phyloP scores from a whole-genome alignment of 2,888 invertebrate genomes.

The Campoplex capitator region DNA sequence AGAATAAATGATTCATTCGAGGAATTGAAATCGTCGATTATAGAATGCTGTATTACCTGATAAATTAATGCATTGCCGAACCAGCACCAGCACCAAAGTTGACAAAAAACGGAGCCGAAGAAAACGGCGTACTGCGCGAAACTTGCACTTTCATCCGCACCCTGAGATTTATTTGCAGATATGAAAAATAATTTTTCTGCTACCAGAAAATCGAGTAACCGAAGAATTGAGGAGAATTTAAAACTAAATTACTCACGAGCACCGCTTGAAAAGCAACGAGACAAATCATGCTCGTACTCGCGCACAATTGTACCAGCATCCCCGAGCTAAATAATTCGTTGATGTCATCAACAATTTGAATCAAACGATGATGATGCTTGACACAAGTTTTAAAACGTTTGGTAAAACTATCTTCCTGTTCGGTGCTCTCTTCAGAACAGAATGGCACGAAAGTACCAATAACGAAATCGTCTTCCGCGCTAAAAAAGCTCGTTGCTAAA shows the following conservation, averaged over 20 bases:
- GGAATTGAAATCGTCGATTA: neutral
- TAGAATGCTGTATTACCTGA: constrained; percentile 68
- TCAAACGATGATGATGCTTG: constrained; percentile 74
- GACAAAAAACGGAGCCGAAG: constrained; percentile 74
- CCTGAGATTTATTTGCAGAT: constrained; percentile 62
- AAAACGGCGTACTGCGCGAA: constrained; percentile 74
- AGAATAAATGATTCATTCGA: neutral
- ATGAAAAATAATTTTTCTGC: too few relatives aligned
- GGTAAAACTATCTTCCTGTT: constrained; percentile 59
- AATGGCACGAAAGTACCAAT: constrained; percentile 59
- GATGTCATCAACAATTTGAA: constrained; percentile 71
- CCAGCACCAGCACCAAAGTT: constrained; percentile 77
- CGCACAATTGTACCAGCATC: constrained; percentile 77
- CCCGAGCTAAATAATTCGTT: constrained; percentile 75
- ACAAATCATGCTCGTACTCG: constrained; percentile 79
- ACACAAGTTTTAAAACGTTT: constrained; percentile 70
- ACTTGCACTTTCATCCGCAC: constrained; percentile 72
- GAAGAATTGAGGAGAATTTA: too few relatives aligned
- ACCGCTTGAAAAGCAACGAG: constrained; percentile 79
- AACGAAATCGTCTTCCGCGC: constrained; percentile 17
- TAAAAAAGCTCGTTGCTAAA: neutral
- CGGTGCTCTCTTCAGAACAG: constrained; percentile 56
- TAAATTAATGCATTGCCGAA: constrained; percentile 75
- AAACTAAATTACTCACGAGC: constrained; percentile 67
- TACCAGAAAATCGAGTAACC: too few relatives aligned